A percentile compares a stretch with the other conserved stretches of the same genome.
Conservation (phyloP, 2,888 invertebrate genomes). For the Druceiella hillmani region DNA sequence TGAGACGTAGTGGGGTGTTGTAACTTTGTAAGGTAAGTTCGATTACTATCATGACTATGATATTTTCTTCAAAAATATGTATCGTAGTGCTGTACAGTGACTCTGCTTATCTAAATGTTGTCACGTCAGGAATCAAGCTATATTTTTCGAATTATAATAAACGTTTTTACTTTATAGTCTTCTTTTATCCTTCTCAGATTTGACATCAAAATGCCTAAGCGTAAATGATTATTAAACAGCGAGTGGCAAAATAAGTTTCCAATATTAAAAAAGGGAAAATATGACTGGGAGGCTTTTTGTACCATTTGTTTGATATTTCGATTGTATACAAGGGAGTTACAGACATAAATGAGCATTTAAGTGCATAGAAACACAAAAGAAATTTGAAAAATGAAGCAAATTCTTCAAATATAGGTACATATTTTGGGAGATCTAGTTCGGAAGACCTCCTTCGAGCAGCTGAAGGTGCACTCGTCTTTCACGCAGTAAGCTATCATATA, state of each 20-base stretch:
- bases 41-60: too few species aligned
- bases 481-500: slow-evolving; percentile 25
- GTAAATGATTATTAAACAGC: slow-evolving; percentile 15
- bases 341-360: slow-evolving; percentile 13
- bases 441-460: slow-evolving; percentile 19
- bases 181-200: slow-evolving; percentile 6
- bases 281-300: slow-evolving; percentile 13
- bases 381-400: slow-evolving; percentile 14
- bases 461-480: slow-evolving; percentile 25
- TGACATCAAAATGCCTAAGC: slow-evolving; percentile 12
- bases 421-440: slow-evolving; percentile 11
- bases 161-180: not conserved
- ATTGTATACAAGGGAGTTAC: slow-evolving; percentile 15
- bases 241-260: slow-evolving; percentile 15
- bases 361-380: slow-evolving; percentile 16
- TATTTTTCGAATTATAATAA: not conserved
- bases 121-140: not conserved
- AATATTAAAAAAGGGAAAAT: slow-evolving; percentile 17
- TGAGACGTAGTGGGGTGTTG: too few species aligned
- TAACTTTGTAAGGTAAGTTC: too few species aligned
- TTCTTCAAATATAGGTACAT: slow-evolving; percentile 13
- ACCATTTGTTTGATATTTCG: slow-evolving; percentile 14
- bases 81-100: slow-evolving; percentile 2
- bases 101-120: slow-evolving; percentile 3
- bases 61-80: too few species aligned